Evolutionary conservation across 1,140 invertebrate species (phyloP), one percentile per base, ranked within the genome.

Genomic region (Psix sp.): DNA sequence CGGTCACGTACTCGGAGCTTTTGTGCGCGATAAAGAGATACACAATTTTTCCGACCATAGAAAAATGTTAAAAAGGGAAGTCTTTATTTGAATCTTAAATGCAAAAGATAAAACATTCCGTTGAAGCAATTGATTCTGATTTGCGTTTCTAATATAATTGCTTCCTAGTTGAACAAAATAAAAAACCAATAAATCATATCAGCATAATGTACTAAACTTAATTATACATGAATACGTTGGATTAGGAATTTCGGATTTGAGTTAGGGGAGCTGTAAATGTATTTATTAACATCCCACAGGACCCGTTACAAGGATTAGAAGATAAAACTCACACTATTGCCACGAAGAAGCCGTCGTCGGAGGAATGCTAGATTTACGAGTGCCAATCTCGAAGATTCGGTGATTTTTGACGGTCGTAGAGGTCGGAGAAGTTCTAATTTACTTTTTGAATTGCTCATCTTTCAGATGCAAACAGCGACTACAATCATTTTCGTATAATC

Each of bases 1-100:
- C 45, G 65, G 76, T 80, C 81, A 82, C 80, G 80, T 80, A 57
- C 75, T 62, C 67, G 68, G 63, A 68, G 71, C 63, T 68, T 68
- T 74, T 59, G 57, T 74, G 49, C 43, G 33, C 60, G 56, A 67
- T 74, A 74, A 74, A 74, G 62, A 67, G 51, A 66, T 63, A 67
- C 56, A 29, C 60, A 74, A 67, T 62, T 42, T 35, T 20, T 33
- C 29, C 9, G 31, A 36, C 39, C 65, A 54, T n/a, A 29, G 26
- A 29, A 29, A 29, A 29, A 29, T n/a, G 26, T 29, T 29, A 29
- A 29, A n/a, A n/a, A n/a, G n/a, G n/a, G n/a, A n/a, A n/a, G n/a
- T n/a, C n/a, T n/a, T n/a, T n/a, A n/a, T n/a, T n/a, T n/a, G n/a
- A n/a, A n/a, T n/a, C n/a, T n/a, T n/a, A n/a, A n/a, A n/a, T n/a